Evolutionary conservation across 2,113 vertebrate genomes (phyloP), one percentile per base, ranked within the genome.

Genomic region (Amblyornis subalaris): DNA sequence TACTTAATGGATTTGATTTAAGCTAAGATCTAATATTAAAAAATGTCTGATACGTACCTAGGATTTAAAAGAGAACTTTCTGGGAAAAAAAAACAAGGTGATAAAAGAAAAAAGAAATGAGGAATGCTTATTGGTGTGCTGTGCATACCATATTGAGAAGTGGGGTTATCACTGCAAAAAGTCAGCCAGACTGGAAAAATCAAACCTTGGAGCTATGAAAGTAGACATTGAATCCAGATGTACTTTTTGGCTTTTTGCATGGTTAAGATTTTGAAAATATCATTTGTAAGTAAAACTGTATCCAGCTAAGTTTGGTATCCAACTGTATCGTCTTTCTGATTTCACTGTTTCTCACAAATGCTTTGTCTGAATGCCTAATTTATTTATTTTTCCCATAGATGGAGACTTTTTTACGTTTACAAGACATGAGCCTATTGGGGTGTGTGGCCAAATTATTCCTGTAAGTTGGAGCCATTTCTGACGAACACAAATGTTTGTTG

Each of bases 371-470:
- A 64, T 51, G 6, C 12, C 8, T 67, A 31, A 71, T 77, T 77
- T 96, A 7, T 86, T 90, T 94, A 18, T 66, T 93, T 85, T 95
- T 93, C 21, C 86, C 89, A 42, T 86, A 99, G 99, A 99, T 96
- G 99, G 98, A 96, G 94, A 99, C 38, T 98, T 98, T 97, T 98
- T 99, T 79, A 98, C 98, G 48, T 99, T 98, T 88, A 99, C 98
- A 88, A 98, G 98, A 89, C 98, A 97, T 79, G 99, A 99, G n/a
- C 99, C 99, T 66, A 71, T 99, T 88, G 98, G 98, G 4, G 98
- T 99, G 6, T 99, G 99, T 90, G 98, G 99, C 19, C 98, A 99
- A 97, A 99, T 99, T 73, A 98, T 99, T 96, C 99, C 98, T 76
- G 99, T 99, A 96, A 98, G 98, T 98, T 89, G 19, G 15, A 90